Evolutionary conservation across 2,113 vertebrate species (phyloP).

Genomic region (Pavo muticus): DNA sequence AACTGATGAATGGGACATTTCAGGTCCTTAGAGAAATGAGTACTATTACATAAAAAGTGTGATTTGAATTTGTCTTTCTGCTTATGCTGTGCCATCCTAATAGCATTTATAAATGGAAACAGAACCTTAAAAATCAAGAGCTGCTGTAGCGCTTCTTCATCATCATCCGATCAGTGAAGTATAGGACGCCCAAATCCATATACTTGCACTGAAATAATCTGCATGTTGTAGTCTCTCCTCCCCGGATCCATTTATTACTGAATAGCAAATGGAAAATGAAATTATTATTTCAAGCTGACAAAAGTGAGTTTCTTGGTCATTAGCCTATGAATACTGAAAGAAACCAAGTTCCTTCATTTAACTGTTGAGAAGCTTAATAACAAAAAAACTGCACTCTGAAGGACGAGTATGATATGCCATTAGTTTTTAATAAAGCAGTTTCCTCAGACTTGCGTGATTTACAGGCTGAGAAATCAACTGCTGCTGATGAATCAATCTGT

Average conservation of each 20-base stretch:
- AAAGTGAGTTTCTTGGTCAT: background rate
- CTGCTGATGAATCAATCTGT: constrained; percentile 22
- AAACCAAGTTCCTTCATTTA: background rate
- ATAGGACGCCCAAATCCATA: constrained; percentile 45
- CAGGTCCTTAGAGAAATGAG: constrained; percentile 60
- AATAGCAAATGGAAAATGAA: constrained; percentile 26
- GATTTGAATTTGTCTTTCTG: constrained; percentile 63
- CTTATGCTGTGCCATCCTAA: constrained; percentile 41
- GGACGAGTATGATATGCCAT: background rate
- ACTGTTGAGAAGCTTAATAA: background rate
- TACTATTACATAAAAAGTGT: constrained; percentile 58
- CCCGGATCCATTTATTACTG: constrained; percentile 47
- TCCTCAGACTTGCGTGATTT: constrained; percentile 15
- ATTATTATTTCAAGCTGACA: constrained; percentile 2
- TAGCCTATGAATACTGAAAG: background rate
- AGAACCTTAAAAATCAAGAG: constrained; percentile 58
- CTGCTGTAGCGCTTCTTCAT: constrained; percentile 6
- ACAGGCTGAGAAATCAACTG: constrained; percentile 25
- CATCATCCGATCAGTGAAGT: background rate
- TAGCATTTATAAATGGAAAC: constrained; percentile 61
- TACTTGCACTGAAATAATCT: constrained; percentile 17
- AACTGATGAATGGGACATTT: constrained; percentile 68
- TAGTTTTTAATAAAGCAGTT: constrained; percentile 45
- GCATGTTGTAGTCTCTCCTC: constrained; percentile 23
- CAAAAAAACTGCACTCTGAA: background rate